A percentile compares a stretch with the other conserved stretches of the same genome.
These are phyloP conservation scores for Steatornis caripensis DNA, from an alignment of 2,113 vertebrate species.

Conservation along the genomic window DNA sequence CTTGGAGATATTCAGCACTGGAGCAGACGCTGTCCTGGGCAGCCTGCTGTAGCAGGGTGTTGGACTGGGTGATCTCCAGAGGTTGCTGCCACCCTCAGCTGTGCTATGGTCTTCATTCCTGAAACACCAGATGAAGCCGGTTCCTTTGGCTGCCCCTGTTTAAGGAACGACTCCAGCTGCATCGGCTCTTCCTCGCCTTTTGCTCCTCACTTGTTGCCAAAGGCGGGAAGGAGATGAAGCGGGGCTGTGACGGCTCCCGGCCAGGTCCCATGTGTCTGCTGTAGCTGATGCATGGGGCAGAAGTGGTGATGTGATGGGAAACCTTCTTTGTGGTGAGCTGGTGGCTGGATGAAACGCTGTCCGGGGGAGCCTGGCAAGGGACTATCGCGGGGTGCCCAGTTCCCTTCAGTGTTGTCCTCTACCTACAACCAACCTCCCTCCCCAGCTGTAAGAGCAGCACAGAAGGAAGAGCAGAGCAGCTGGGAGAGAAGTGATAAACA, in stretches of 20 bases:
- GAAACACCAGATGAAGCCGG: not conserved
- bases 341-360: not conserved
- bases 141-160: not conserved
- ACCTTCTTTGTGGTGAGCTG: not conserved
- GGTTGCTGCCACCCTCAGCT: not conserved
- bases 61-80: not conserved
- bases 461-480: not conserved
- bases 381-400: accelerated
- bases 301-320: not conserved
- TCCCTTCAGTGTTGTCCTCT: not conserved
- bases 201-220: not conserved
- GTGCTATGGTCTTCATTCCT: not conserved
- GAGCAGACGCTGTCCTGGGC: not conserved
- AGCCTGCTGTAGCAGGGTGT: not conserved
- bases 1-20: not conserved
- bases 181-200: not conserved
- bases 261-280: not conserved
- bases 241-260: not conserved
- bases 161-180: not conserved
- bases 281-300: not conserved
- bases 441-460: not conserved
- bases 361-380: not conserved
- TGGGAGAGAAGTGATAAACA: not conserved
- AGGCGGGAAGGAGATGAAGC: not conserved
- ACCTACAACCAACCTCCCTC: not conserved